Conservation (phyloP, 2,888 invertebrate genomes). For the Drosophila subsilvestris region DNA sequence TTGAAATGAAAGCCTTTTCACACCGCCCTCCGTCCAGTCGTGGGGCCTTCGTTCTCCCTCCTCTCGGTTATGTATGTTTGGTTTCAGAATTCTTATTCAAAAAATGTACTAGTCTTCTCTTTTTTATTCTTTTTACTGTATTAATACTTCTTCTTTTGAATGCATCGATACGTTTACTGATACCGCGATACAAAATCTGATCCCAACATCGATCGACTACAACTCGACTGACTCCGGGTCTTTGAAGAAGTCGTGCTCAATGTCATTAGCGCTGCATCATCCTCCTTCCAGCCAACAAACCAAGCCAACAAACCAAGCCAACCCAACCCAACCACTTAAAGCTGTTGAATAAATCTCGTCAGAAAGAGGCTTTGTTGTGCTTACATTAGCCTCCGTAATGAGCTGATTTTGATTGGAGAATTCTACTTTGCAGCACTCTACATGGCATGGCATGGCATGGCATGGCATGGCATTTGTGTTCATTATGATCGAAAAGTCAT, state of each 20-base stretch:
- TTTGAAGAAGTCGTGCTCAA: slow-evolving; percentile 62
- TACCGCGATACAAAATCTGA: slow-evolving; percentile 37
- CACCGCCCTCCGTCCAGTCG: slow-evolving; percentile 54
- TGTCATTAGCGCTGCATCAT: slow-evolving; percentile 80
- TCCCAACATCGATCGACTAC: slow-evolving; percentile 38
- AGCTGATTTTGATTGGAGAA: slow-evolving; percentile 75
- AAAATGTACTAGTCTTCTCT: slow-evolving; percentile 62
- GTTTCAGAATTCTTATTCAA: slow-evolving; percentile 33
- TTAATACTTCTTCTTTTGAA: slow-evolving; percentile 66
- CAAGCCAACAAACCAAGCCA: slow-evolving; percentile 17
- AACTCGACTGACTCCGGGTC: slow-evolving; percentile 29
- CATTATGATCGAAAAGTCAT: slow-evolving; percentile 39
- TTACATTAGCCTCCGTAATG: slow-evolving; percentile 82
- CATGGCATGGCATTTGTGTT: slow-evolving; percentile 40
- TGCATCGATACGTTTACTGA: slow-evolving; percentile 61
- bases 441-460: slow-evolving; percentile 19
- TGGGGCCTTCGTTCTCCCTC: not conserved
- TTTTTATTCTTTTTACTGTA: too few relatives aligned
- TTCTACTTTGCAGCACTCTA: slow-evolving; percentile 65
- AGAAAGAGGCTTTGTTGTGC: slow-evolving; percentile 78
- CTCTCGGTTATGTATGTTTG: slow-evolving; percentile 23
- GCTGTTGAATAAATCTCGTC: slow-evolving; percentile 72
- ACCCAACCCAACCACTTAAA: slow-evolving; percentile 47
- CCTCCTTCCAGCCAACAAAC: slow-evolving; percentile 32
- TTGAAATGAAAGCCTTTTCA: slow-evolving; percentile 79